A percentile compares a stretch with the other conserved stretches of the same genome.
Evolutionary conservation across 2,797 vertebrate species (phyloP).

Genomic region (Lepilemur ruficaudatus): DNA sequence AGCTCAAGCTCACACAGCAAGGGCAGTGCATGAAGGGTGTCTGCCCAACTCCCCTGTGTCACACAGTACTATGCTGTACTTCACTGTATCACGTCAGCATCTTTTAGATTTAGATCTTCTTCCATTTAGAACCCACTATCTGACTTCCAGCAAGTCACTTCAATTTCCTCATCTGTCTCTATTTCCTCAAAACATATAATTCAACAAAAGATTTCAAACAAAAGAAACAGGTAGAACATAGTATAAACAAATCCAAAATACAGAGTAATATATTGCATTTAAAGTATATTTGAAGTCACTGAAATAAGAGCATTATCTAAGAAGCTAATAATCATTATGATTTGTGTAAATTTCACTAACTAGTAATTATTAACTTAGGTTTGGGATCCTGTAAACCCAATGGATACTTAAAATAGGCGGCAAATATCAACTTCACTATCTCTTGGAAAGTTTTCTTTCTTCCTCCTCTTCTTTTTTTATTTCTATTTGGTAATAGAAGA

Average conservation of each 20-base stretch:
- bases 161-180: too few species aligned
- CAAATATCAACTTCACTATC: background rate
- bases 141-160: background rate
- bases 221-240: background rate
- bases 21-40: fast-evolving
- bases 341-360: background rate
- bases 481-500: background rate
- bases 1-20: too few species aligned
- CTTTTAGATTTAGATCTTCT: background rate
- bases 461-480: background rate
- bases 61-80: fast-evolving
- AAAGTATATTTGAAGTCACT: background rate
- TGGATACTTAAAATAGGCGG: background rate
- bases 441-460: background rate
- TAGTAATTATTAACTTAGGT: background rate
- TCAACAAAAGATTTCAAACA: background rate
- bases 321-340: background rate
- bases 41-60: fast-evolving
- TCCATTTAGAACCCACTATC: fast-evolving
- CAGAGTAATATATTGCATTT: background rate
- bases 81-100: background rate
- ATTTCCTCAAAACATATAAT: background rate
- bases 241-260: background rate
- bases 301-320: background rate
- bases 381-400: background rate